phyloP scores from a whole-genome alignment of 2,113 vertebrate species.

The Microtus ochrogaster region DNA sequence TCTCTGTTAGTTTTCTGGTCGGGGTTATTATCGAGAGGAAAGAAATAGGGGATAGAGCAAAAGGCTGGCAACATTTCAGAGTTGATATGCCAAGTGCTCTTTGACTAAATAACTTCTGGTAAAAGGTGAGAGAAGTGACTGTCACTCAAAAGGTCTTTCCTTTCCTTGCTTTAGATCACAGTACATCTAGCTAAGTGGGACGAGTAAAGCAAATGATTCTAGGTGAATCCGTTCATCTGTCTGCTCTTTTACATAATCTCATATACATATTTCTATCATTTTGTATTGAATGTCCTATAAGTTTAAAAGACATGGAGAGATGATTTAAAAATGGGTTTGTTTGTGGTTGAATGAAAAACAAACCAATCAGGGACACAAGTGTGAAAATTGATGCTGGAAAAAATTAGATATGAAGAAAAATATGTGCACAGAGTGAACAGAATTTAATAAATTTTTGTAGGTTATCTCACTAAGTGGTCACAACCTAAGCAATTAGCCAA shows the following conservation, averaged over 20 bases:
- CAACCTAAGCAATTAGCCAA: background rate
- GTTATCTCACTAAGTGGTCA: background rate
- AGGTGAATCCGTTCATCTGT: background rate
- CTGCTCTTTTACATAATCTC: background rate
- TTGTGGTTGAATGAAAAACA: background rate
- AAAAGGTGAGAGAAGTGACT: conserved; percentile 51
- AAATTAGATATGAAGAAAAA: background rate
- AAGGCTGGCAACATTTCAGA: conserved; percentile 64
- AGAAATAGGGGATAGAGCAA: conserved; percentile 44
- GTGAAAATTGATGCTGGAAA: background rate
- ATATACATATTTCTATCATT: background rate
- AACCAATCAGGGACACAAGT: background rate
- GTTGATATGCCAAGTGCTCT: conserved; percentile 61
- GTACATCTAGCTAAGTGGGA: background rate
- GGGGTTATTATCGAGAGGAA: conserved; percentile 51
- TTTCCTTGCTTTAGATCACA: background rate
- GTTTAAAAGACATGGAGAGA: background rate
- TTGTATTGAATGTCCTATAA: background rate
- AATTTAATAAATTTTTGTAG: background rate
- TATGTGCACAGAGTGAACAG: background rate
- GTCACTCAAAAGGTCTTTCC: conserved; percentile 38
- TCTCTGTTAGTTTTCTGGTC: conserved; percentile 57
- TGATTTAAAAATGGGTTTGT: background rate
- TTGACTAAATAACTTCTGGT: conserved; percentile 67
- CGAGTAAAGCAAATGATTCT: background rate